Conservation (phyloP, 2,797 vertebrate species). For the Karalla daura region DNA sequence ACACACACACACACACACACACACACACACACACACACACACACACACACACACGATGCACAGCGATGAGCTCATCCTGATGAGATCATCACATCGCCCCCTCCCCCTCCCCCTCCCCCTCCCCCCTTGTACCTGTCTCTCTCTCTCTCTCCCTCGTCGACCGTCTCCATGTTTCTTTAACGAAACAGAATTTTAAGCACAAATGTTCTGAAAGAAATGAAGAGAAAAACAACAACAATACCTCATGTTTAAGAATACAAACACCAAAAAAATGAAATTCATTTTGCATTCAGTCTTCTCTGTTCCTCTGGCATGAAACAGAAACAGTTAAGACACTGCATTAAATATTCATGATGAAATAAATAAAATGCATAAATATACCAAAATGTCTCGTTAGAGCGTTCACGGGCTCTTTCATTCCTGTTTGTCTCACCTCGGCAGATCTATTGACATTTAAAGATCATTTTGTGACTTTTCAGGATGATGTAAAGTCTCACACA, state of each 20-base stretch:
- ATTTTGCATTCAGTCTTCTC: not conserved
- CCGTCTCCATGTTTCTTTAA: not conserved
- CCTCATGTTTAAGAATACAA: not conserved
- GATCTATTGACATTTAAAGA: slow-evolving; percentile 20
- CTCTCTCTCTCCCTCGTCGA: not conserved
- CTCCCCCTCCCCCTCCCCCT: not conserved
- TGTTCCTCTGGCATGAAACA: not conserved
- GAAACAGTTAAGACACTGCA: not conserved
- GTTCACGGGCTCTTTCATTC: not conserved
- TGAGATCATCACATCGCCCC: slow-evolving; percentile 65
- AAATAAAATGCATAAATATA: slow-evolving; percentile 30
- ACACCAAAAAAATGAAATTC: not conserved
- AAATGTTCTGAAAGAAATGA: not conserved
- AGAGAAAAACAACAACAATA: slow-evolving; percentile 5
- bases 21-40: slow-evolving; percentile 25
- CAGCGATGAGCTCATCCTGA: slow-evolving; percentile 66
- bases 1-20: slow-evolving; percentile 30
- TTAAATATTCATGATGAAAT: slow-evolving; percentile 17
- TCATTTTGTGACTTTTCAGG: not conserved
- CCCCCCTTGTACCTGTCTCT: not conserved
- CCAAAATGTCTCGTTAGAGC: not conserved
- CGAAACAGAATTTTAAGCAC: not conserved
- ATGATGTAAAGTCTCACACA: slow-evolving; percentile 1
- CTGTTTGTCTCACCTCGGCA: slow-evolving; percentile 10
- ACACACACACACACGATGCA: not conserved